Evolutionary conservation across 1,140 invertebrate genomes (phyloP).

Genomic region (Anastrepha ludens): DNA sequence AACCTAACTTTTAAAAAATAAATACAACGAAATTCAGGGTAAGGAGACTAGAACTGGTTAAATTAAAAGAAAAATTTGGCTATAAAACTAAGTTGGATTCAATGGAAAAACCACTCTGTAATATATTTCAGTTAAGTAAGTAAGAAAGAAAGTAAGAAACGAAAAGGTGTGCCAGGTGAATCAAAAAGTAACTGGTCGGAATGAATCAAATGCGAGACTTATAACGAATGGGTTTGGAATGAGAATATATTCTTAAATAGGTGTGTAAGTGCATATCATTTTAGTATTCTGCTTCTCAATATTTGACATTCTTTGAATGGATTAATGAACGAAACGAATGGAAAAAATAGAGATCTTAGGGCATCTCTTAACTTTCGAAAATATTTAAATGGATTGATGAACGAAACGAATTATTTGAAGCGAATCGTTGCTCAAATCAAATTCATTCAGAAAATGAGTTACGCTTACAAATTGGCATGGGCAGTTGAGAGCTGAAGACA

Average conservation of each 20-base stretch:
- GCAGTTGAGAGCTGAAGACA: no score
- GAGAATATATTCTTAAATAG: background rate
- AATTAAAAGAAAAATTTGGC: background rate
- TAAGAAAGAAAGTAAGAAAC: background rate
- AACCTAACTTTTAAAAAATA: background rate
- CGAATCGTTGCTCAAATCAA: no score
- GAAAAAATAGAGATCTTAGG: background rate
- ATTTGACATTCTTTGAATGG: background rate
- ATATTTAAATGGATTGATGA: no score
- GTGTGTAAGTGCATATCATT: background rate
- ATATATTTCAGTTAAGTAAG: background rate
- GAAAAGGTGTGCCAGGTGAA: conserved; percentile 34
- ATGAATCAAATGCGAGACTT: background rate
- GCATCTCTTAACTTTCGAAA: no score
- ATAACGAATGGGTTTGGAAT: background rate
- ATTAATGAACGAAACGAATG: conserved; percentile 36
- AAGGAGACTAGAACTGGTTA: background rate
- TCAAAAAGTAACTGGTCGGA: conserved; percentile 40
- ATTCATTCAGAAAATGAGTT: no score
- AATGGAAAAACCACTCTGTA: background rate
- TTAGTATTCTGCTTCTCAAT: background rate
- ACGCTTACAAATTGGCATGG: no score
- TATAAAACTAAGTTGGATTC: background rate
- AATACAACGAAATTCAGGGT: background rate
- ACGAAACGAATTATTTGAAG: no score